Conservation (phyloP, 2,888 invertebrate species). For the Phania funesta region DNA sequence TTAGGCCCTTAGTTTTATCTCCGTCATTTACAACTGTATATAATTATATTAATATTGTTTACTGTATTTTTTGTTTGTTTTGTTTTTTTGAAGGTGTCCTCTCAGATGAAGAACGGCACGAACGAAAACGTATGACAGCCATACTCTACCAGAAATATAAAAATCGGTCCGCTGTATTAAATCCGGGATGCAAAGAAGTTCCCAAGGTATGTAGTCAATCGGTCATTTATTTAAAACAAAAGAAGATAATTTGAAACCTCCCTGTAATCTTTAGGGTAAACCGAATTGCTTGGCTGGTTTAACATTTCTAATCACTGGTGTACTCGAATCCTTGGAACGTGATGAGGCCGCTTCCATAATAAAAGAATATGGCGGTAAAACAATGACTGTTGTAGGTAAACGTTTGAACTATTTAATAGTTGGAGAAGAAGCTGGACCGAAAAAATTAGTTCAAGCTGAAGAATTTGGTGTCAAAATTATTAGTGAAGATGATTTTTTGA, state of each 20-base stretch:
- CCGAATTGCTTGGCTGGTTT: conserved; percentile 86
- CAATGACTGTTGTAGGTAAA: conserved; percentile 87
- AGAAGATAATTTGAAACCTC: not conserved
- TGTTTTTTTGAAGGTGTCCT: conserved; percentile 71
- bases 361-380: conserved; percentile 89
- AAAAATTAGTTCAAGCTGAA: conserved; percentile 89
- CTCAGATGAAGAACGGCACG: conserved; percentile 85
- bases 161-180: conserved; percentile 88
- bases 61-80: not conserved
- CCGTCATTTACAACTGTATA: no score
- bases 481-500: conserved; percentile 90
- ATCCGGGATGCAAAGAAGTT: conserved; percentile 90
- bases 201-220: conserved; percentile 84
- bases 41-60: not conserved
- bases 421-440: conserved; percentile 92
- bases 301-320: conserved; percentile 90
- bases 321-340: conserved; percentile 92
- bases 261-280: conserved; percentile 82
- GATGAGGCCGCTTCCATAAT: conserved; percentile 89
- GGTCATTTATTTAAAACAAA: not conserved
- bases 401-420: conserved; percentile 90
- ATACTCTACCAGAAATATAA: conserved; percentile 88
- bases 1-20: no score
- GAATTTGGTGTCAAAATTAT: conserved; percentile 87
- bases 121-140: conserved; percentile 84